Evolutionary conservation across 2,113 vertebrate species (phyloP), one percentile per base, ranked within the genome.

Genomic region (Campylorhamphus procurvoides): DNA sequence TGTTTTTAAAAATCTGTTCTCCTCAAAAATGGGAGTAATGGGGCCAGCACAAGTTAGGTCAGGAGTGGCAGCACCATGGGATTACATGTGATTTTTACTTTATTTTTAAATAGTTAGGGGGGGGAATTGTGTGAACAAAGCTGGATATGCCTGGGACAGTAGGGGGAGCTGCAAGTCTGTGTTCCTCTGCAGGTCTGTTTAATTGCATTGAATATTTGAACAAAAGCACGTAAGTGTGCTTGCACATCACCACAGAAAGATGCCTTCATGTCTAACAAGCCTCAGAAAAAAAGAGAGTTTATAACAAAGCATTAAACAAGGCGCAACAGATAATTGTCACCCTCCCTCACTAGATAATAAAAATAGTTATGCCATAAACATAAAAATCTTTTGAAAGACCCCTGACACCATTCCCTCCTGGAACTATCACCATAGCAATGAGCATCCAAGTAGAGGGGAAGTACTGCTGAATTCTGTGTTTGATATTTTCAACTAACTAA

Each of bases 391-490:
- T 89, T 91, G 52, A 72, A 94, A 89, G 76, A 95, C 60, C 59
- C 58, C 40, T 89, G 82, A 93, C 56, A 81, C 76, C 69, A 80
- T 73, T 95, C 73, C 52, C 58, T 90, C 59, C 73, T 81, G 55
- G 79, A 96, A 95, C 55, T 85, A 96, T 97, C 92, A 80, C 87
- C 94, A 95, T 94, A 96, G 86, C 94, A 94, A 96, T 89, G n/a
- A 86, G 31, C 55, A 87, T 66, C 75, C 63, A 86, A 72, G 91
- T 22, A 56, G 28, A 37, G 25, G 24, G 44, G 52, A 97, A 82
- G 76, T 56, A 89, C 24, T 42, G 10, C 62, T 93, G 87, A 95
- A 95, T 90, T 69, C 49, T 62, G 37, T 29, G 25, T 74, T 71
- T 85, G 76, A 66, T 89, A 94, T 90, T 96, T 96, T 89, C 47